phyloP scores from a whole-genome alignment of 2,888 invertebrate species.

The Tenthredo amoena region DNA sequence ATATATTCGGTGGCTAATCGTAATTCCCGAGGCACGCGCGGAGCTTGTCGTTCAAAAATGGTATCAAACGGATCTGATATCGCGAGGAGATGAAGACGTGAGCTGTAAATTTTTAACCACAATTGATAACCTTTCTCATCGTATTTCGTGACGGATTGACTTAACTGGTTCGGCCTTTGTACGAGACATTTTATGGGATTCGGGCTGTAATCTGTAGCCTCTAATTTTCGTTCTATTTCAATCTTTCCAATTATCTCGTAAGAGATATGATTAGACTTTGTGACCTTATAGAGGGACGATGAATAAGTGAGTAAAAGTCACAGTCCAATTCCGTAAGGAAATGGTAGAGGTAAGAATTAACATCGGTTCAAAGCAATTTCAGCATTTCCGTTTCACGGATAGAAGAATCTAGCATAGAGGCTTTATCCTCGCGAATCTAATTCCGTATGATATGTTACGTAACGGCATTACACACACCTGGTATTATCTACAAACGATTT shows the following conservation, averaged over 20 bases:
- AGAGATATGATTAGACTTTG: not conserved
- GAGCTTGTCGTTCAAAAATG: not conserved
- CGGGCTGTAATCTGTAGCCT: not conserved
- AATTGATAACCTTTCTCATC: not conserved
- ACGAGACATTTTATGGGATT: not conserved
- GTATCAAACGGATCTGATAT: conserved; percentile 17
- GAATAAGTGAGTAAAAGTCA: not conserved
- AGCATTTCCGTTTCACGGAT: not conserved
- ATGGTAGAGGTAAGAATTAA: not conserved
- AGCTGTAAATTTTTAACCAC: not conserved
- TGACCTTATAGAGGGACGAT: not conserved
- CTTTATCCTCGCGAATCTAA: not conserved
- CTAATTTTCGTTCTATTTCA: not conserved
- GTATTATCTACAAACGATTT: not conserved
- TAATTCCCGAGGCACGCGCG: not conserved
- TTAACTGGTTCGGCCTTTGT: not conserved
- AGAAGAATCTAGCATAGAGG: not conserved
- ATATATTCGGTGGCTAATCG: not conserved
- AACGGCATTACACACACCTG: not conserved
- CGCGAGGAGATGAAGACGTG: not conserved
- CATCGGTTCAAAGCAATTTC: not conserved
- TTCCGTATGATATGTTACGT: not conserved
- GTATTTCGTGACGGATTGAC: not conserved
- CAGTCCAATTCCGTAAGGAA: not conserved
- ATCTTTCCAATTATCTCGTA: not conserved